These are phyloP conservation scores for Agrotis clavis DNA, from an alignment of 2,888 invertebrate species.

Conservation along the genomic window DNA sequence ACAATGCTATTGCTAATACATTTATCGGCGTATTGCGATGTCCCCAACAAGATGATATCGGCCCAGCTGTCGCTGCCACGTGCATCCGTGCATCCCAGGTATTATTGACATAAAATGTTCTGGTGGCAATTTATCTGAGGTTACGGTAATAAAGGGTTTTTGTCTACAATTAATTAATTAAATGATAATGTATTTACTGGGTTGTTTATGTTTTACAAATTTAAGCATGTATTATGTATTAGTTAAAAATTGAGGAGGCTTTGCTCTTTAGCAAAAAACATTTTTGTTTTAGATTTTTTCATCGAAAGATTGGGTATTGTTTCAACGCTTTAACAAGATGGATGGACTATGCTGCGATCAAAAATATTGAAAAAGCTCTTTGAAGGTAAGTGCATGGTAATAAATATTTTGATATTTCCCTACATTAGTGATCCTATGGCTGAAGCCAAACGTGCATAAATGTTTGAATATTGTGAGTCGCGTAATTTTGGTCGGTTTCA, in stretches of 20 bases:
- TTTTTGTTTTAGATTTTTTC: background rate
- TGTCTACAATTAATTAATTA: conserved; percentile 38
- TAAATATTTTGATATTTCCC: background rate
- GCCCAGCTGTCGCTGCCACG: conserved; percentile 81
- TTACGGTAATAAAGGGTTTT: conserved; percentile 41
- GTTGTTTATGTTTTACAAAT: background rate
- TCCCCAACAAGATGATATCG: conserved; percentile 78
- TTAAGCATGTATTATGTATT: background rate
- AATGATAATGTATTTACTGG: conserved; percentile 10
- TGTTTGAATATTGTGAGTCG: too few relatives aligned
- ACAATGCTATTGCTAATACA: conserved; percentile 58
- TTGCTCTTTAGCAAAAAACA: background rate
- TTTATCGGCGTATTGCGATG: conserved; percentile 64
- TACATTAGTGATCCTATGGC: too few relatives aligned
- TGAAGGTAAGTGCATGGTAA: background rate
- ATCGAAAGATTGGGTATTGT: background rate
- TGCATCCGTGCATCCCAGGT: conserved; percentile 65
- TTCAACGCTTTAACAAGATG: background rate
- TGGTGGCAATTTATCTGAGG: conserved; percentile 48
- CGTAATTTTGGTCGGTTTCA: too few relatives aligned
- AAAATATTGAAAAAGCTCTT: background rate
- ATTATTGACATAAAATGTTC: conserved; percentile 60
- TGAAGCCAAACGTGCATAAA: too few relatives aligned
- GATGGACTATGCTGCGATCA: background rate
- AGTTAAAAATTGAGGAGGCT: too few relatives aligned